Evolutionary conservation across 2,797 vertebrate genomes (phyloP).

Genomic region (Alosa sapidissima): DNA sequence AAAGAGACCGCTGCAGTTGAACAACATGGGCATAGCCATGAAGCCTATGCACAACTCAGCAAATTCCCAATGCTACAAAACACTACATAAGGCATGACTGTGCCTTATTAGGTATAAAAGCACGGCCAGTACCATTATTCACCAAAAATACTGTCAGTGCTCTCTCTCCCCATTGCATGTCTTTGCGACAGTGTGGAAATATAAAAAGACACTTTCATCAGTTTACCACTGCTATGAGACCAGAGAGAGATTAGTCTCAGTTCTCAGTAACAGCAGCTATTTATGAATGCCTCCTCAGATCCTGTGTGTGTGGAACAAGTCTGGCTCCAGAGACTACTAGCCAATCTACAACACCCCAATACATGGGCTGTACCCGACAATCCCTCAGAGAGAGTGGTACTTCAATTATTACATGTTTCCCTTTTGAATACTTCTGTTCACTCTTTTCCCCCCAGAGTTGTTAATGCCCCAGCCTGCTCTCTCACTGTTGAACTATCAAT

Average conservation of each 20-base stretch:
- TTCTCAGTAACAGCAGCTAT: neutral
- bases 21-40: neutral
- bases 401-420: slow-evolving; percentile 45
- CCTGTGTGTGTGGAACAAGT: neutral
- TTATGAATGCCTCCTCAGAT: neutral
- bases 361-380: neutral
- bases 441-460: slow-evolving; percentile 39
- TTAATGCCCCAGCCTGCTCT: slow-evolving; percentile 27
- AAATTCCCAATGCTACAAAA: neutral
- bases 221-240: neutral
- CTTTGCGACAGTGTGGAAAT: neutral
- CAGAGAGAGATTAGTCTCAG: neutral
- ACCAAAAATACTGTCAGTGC: neutral
- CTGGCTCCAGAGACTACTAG: neutral
- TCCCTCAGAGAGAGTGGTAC: slow-evolving; percentile 46
- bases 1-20: neutral
- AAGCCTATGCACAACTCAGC: neutral
- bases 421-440: slow-evolving; percentile 33
- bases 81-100: neutral
- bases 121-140: neutral
- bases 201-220: neutral
- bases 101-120: neutral
- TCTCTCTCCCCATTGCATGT: neutral
- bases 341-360: neutral
- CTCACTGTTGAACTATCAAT: slow-evolving; percentile 52